phyloP scores from a whole-genome alignment of 1,140 invertebrate species.

The Forficula auricularia region DNA sequence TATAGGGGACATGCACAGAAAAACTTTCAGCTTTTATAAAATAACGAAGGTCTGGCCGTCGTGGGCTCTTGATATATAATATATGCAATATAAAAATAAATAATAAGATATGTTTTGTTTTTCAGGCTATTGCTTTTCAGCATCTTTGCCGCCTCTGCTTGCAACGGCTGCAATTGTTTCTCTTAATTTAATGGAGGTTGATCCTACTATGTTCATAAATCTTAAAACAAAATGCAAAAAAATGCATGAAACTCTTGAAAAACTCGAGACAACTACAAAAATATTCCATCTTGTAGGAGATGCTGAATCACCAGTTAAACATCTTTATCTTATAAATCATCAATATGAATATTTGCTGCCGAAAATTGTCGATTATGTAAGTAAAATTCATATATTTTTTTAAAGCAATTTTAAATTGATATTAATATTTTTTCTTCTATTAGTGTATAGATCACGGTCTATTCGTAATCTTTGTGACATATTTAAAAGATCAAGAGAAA shows the following conservation, averaged over 20 bases:
- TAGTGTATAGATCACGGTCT: conserved; percentile 41
- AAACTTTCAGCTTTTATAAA: too few species aligned
- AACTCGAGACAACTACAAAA: conserved; percentile 24
- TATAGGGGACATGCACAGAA: too few species aligned
- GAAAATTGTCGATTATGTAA: conserved; percentile 38
- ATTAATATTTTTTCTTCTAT: conserved; percentile 7
- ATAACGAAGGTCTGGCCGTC: too few species aligned
- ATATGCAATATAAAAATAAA: too few species aligned
- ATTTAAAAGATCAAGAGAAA: conserved; percentile 40
- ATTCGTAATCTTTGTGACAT: conserved; percentile 41
- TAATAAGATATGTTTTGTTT: conserved; percentile 7
- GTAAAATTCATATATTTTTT: conserved; percentile 8
- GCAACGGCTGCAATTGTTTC: conserved; percentile 68
- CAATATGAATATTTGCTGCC: conserved; percentile 36
- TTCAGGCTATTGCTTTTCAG: conserved; percentile 87
- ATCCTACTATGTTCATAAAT: conserved; percentile 39
- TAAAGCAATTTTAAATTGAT: too few species aligned
- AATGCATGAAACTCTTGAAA: conserved; percentile 28
- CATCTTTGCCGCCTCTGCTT: conserved; percentile 81
- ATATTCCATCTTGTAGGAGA: conserved; percentile 38
- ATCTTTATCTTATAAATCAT: conserved; percentile 44
- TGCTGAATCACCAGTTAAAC: conserved; percentile 57
- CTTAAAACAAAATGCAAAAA: conserved; percentile 34
- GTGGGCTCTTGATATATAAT: too few species aligned
- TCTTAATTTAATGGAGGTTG: conserved; percentile 52